phyloP scores from a whole-genome alignment of 2,888 invertebrate genomes.

The Linnaemya tessellans region DNA sequence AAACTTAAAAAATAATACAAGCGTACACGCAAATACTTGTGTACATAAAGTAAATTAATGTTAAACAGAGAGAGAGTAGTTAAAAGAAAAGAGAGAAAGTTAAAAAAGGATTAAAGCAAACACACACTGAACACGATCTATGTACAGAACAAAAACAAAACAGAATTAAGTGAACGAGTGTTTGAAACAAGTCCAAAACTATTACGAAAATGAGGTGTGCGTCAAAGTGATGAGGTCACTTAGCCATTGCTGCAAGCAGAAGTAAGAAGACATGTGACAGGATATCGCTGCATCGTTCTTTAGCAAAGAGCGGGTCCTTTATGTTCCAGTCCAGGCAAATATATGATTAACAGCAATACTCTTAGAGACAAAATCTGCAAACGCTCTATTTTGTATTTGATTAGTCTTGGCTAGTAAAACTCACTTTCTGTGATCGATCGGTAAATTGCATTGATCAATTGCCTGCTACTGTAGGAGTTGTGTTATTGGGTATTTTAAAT shows the following conservation, averaged over 20 bases:
- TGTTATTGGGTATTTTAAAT: too few relatives aligned
- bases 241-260: background rate
- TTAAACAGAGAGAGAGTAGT: slow-evolving; percentile 9
- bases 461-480: too few relatives aligned
- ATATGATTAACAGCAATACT: too few relatives aligned
- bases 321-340: too few relatives aligned
- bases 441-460: too few relatives aligned
- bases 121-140: slow-evolving; percentile 17
- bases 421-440: too few relatives aligned
- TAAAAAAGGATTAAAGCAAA: slow-evolving; percentile 14
- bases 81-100: slow-evolving; percentile 13
- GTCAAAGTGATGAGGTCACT: slow-evolving; percentile 9
- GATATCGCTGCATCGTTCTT: background rate
- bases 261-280: background rate
- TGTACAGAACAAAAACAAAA: slow-evolving; percentile 50
- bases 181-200: slow-evolving; percentile 41
- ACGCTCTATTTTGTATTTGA: too few relatives aligned
- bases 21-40: slow-evolving; percentile 53
- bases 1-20: slow-evolving; percentile 66
- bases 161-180: slow-evolving; percentile 2
- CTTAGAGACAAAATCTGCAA: too few relatives aligned
- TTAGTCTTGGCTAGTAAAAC: too few relatives aligned
- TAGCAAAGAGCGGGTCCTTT: too few relatives aligned
- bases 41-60: background rate
- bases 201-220: background rate